phyloP scores from a whole-genome alignment of 2,888 invertebrate genomes.

The Pandemis cinnamomeana region DNA sequence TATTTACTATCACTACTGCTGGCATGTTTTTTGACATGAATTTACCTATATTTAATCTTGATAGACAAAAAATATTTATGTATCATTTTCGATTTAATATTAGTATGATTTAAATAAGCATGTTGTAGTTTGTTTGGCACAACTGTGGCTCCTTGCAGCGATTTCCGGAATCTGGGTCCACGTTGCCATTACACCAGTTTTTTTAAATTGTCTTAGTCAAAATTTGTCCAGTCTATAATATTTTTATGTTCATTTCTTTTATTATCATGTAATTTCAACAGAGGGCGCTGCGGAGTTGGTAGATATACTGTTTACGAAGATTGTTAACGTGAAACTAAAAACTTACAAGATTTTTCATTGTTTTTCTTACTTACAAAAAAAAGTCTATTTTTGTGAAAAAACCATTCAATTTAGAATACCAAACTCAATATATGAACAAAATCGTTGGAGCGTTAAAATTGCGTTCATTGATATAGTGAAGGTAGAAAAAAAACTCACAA shows the following conservation, averaged over 20 bases:
- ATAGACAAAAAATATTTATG: no score
- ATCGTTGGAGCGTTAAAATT: no score
- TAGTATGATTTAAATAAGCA: no score
- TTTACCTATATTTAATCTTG: no score
- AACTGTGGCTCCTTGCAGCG: no score
- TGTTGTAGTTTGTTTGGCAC: no score
- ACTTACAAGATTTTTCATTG: not conserved
- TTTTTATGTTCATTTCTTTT: not conserved
- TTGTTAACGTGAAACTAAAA: not conserved
- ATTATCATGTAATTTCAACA: constrained; percentile 6
- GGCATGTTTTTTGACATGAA: no score
- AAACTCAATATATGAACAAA: not conserved
- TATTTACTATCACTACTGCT: no score
- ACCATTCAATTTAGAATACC: not conserved
- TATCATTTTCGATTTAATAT: no score
- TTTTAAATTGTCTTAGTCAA: not conserved
- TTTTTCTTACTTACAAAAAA: no score
- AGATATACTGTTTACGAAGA: constrained; percentile 8
- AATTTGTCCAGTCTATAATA: not conserved
- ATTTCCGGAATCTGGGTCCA: not conserved
- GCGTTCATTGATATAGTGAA: no score
- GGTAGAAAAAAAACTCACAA: not conserved
- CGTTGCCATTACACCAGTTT: not conserved
- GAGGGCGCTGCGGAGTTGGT: constrained; percentile 24
- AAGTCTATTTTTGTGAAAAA: not conserved